These are phyloP conservation scores for Drosophila paramelanica DNA, from an alignment of 2,888 invertebrate genomes.

Conservation along the genomic window DNA sequence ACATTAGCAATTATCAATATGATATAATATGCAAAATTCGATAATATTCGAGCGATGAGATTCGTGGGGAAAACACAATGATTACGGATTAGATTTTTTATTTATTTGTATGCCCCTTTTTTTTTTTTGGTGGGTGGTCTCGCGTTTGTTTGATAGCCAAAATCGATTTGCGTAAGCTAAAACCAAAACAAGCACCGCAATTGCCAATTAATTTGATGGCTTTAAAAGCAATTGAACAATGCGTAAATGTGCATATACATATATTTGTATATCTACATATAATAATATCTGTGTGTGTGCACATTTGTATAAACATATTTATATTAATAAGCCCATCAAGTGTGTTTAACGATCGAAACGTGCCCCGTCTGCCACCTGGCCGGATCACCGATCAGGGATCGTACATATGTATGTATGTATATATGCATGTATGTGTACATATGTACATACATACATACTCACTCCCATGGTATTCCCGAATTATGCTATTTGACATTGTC, in stretches of 20 bases:
- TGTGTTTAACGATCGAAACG: conserved; percentile 22
- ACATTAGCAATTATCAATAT: conserved; percentile 25
- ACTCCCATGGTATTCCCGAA: conserved; percentile 65
- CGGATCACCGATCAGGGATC: conserved; percentile 16
- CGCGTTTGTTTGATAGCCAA: background rate
- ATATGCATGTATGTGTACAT: background rate
- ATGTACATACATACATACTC: background rate
- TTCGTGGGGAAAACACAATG: conserved; percentile 3
- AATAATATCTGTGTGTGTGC: background rate
- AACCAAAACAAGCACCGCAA: conserved; percentile 12
- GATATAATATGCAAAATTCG: conserved; percentile 32
- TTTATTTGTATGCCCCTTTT: background rate
- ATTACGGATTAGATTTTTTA: background rate
- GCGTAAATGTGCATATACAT: background rate
- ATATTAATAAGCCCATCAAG: conserved; percentile 43
- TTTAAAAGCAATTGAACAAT: conserved; percentile 29
- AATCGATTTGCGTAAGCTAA: background rate
- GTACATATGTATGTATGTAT: background rate
- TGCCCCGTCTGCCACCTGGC: conserved; percentile 17
- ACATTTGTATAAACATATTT: conserved; percentile 15
- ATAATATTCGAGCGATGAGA: conserved; percentile 15
- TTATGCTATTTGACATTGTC: conserved; percentile 26
- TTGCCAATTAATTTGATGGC: conserved; percentile 38
- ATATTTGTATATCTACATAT: background rate
- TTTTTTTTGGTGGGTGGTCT: conserved; percentile 14